Percentiles rank a stretch among this genome's conserved stretches.
These are phyloP conservation scores for Orgyia antiqua DNA, from an alignment of 2,888 invertebrate genomes.

Conservation along the genomic window DNA sequence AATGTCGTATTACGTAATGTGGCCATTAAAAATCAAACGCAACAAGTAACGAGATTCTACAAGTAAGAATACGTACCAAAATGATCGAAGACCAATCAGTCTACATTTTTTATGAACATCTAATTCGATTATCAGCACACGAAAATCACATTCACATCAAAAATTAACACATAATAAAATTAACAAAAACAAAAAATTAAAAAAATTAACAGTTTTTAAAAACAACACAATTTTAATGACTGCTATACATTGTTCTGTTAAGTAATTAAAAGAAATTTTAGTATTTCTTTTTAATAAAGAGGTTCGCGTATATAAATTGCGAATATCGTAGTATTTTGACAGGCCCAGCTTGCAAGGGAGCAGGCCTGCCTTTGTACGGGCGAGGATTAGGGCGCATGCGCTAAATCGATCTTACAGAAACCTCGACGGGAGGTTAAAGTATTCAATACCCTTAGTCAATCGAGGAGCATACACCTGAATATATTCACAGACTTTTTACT, in stretches of 20 bases:
- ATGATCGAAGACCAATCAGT: constrained; percentile 22
- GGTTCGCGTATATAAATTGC: constrained; percentile 41
- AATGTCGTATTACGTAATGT: constrained; percentile 60
- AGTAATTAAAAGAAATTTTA: too few species aligned
- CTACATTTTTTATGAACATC: constrained; percentile 54
- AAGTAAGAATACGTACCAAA: constrained; percentile 46
- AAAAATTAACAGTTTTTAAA: too few species aligned
- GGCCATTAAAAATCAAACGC: constrained; percentile 44
- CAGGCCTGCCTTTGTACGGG: constrained; percentile 64
- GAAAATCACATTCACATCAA: constrained; percentile 37
- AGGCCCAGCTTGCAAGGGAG: constrained; percentile 48
- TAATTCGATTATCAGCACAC: constrained; percentile 41
- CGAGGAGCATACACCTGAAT: constrained; percentile 7
- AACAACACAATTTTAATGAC: too few species aligned
- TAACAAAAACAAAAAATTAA: constrained; percentile 23
- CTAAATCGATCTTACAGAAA: constrained; percentile 59
- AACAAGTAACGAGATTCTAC: constrained; percentile 60
- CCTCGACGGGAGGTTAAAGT: constrained; percentile 29
- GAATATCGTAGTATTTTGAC: constrained; percentile 63
- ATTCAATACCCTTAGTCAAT: constrained; percentile 31
- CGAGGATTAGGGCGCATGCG: constrained; percentile 51
- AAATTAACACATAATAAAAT: constrained; percentile 24
- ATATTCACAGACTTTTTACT: too few species aligned
- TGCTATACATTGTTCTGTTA: too few species aligned
- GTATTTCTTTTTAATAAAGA: neutral